Evolutionary conservation across 2,797 vertebrate genomes (phyloP).

Genomic region (Sebastes cheni): DNA sequence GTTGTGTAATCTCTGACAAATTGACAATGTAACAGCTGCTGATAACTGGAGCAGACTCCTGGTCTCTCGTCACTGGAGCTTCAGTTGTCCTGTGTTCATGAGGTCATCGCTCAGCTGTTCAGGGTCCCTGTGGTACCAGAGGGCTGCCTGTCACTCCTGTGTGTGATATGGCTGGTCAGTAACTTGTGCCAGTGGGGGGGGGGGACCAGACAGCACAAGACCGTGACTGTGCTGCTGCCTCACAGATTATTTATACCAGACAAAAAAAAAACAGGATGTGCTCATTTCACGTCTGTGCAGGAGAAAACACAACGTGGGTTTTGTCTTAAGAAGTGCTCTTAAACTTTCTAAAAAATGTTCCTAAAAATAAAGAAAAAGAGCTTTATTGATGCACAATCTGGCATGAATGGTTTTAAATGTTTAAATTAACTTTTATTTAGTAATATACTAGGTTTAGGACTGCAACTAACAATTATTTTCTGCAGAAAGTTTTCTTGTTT

Average conservation of each 20-base stretch:
- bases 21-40: slow-evolving; percentile 59
- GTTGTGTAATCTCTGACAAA: slow-evolving; percentile 41
- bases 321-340: not conserved
- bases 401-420: not conserved
- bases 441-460: not conserved
- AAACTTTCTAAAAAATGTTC: not conserved
- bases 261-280: slow-evolving; percentile 19
- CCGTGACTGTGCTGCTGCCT: slow-evolving; percentile 34
- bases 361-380: not conserved
- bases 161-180: slow-evolving; percentile 36
- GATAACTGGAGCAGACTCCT: slow-evolving; percentile 25
- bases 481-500: too few relatives aligned
- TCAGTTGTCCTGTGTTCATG: slow-evolving; percentile 61
- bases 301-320: not conserved
- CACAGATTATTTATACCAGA: slow-evolving; percentile 35
- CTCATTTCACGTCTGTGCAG: not conserved
- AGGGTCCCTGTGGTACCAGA: slow-evolving; percentile 60
- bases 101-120: slow-evolving; percentile 80
- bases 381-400: not conserved
- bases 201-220: slow-evolving; percentile 37
- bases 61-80: slow-evolving; percentile 38
- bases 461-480: too few relatives aligned
- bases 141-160: slow-evolving; percentile 40
- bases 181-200: slow-evolving; percentile 16
- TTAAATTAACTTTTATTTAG: not conserved